Percentiles rank a stretch among this genome's conserved stretches.
Evolutionary conservation across 2,888 invertebrate genomes (phyloP).

Genomic region (Caradrina clavipalpis): DNA sequence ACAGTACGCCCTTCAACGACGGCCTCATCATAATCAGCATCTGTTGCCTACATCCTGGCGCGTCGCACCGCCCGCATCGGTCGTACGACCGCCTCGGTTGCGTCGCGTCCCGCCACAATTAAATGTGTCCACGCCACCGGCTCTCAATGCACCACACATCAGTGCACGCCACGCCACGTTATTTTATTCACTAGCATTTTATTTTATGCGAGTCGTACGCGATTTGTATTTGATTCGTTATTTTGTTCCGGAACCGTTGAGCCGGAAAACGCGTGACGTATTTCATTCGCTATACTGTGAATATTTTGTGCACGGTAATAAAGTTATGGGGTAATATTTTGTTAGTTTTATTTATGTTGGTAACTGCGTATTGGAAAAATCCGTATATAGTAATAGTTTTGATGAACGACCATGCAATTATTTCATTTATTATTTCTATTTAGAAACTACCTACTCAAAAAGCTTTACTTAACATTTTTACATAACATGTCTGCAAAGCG

Average conservation of each 20-base stretch:
- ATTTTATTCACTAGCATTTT: conserved; percentile 71
- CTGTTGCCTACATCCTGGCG: conserved; percentile 59
- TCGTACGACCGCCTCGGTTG: conserved; percentile 45
- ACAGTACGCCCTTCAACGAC: conserved; percentile 25
- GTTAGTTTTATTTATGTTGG: conserved; percentile 34
- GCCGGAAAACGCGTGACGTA: conserved; percentile 71
- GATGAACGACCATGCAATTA: not conserved
- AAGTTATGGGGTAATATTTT: conserved; percentile 47
- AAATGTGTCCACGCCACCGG: conserved; percentile 85
- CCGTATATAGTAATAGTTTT: not conserved
- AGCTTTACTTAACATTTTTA: too few relatives aligned
- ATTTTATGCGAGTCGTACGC: conserved; percentile 70
- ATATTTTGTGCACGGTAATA: conserved; percentile 51
- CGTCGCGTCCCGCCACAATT: conserved; percentile 78
- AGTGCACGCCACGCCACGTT: conserved; percentile 68
- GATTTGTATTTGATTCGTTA: conserved; percentile 78
- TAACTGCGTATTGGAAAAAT: conserved; percentile 15
- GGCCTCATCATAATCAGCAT: conserved; percentile 61
- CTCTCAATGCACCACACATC: conserved; percentile 81
- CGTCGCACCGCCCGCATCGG: conserved; percentile 50
- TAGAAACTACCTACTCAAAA: too few relatives aligned
- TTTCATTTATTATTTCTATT: too few relatives aligned
- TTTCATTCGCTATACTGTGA: conserved; percentile 59
- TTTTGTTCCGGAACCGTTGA: conserved; percentile 76
- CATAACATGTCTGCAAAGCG: too few relatives aligned